These are phyloP conservation scores for Mohoua ochrocephala DNA, from an alignment of 2,113 vertebrate genomes.

Conservation along the genomic window DNA sequence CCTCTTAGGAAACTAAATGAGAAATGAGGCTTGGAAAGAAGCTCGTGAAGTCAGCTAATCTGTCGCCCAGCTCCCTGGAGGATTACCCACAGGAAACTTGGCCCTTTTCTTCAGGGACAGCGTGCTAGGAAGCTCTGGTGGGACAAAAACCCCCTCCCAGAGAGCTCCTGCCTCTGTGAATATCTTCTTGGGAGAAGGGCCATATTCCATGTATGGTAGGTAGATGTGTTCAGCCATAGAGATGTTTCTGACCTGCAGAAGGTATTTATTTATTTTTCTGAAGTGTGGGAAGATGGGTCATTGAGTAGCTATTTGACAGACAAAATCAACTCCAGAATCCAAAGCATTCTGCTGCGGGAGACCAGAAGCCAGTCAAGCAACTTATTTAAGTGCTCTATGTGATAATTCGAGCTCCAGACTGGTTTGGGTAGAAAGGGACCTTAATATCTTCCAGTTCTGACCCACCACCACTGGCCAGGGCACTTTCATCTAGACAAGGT, in stretches of 20 bases:
- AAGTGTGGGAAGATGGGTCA: not conserved
- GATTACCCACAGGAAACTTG: rapidly evolving
- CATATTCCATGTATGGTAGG: not conserved
- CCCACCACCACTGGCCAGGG: not conserved
- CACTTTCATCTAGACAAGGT: not conserved
- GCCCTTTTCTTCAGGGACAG: not conserved
- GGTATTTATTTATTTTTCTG: not conserved
- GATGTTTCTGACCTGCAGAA: not conserved
- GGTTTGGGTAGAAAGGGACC: not conserved
- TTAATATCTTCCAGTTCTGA: not conserved
- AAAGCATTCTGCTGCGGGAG: not conserved
- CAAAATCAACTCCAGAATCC: not conserved
- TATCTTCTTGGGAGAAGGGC: not conserved
- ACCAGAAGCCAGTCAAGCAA: not conserved
- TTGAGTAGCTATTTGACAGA: not conserved
- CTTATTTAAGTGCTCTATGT: not conserved
- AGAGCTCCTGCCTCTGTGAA: rapidly evolving
- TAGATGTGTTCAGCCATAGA: not conserved
- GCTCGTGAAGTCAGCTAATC: not conserved
- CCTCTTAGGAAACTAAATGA: not conserved
- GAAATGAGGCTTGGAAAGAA: not conserved
- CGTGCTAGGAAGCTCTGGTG: not conserved
- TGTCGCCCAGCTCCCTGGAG: not conserved
- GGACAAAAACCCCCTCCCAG: not conserved
- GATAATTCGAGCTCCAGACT: not conserved